A percentile compares a stretch with the other conserved stretches of the same genome.
Evolutionary conservation across 1,140 invertebrate species (phyloP).

Genomic region (Neodiprion fabricii): DNA sequence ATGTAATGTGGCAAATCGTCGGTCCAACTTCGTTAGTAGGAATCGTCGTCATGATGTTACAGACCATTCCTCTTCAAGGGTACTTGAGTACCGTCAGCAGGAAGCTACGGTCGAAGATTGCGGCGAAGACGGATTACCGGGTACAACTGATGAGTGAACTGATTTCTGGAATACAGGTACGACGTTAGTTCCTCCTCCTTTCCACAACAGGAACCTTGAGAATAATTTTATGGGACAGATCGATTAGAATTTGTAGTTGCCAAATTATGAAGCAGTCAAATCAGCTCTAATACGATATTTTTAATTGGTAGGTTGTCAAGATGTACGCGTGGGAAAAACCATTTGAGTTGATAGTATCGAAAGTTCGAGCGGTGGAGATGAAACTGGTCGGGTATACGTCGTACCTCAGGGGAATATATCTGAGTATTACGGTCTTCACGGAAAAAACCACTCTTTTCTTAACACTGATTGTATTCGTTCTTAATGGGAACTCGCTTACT

Average conservation of each 20-base stretch:
- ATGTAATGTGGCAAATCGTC: constrained; percentile 74
- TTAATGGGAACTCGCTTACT: constrained; percentile 71
- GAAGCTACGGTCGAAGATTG: constrained; percentile 64
- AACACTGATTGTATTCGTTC: constrained; percentile 73
- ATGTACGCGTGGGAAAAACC: constrained; percentile 83
- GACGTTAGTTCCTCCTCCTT: constrained; percentile 60
- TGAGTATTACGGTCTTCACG: constrained; percentile 73
- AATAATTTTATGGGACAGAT: not conserved
- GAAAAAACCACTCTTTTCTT: constrained; percentile 78
- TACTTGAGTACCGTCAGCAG: constrained; percentile 64
- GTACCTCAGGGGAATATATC: constrained; percentile 75
- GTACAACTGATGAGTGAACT: constrained; percentile 83
- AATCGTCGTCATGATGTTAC: constrained; percentile 65
- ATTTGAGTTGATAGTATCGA: constrained; percentile 66
- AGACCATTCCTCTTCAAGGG: constrained; percentile 74
- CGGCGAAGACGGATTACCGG: constrained; percentile 72
- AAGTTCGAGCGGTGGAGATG: constrained; percentile 69
- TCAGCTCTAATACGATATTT: not conserved
- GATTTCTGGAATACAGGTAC: constrained; percentile 72
- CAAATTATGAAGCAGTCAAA: too few species aligned
- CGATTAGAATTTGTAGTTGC: too few species aligned
- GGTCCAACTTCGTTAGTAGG: constrained; percentile 75
- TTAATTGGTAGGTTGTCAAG: constrained; percentile 71
- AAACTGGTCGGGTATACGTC: constrained; percentile 71
- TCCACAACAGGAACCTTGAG: constrained; percentile 47